These are phyloP conservation scores for Dynastes tityus DNA, from an alignment of 2,888 invertebrate species.

Conservation along the genomic window DNA sequence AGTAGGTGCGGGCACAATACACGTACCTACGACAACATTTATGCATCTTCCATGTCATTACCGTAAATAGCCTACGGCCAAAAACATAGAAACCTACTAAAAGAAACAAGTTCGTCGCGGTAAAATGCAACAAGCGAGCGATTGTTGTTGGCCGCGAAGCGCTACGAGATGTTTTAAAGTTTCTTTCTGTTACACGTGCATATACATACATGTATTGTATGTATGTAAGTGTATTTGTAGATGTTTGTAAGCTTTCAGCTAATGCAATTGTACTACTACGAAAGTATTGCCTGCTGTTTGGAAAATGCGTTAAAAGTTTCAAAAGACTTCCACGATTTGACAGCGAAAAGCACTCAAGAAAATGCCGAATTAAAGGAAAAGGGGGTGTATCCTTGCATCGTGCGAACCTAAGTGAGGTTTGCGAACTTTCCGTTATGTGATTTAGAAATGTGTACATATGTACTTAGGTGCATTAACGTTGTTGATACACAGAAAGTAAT, in stretches of 20 bases:
- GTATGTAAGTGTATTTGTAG: not conserved
- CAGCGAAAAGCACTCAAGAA: slow-evolving; percentile 41
- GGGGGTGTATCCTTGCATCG: not conserved
- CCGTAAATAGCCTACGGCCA: slow-evolving; percentile 50
- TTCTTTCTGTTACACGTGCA: slow-evolving; percentile 7
- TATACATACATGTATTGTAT: not conserved
- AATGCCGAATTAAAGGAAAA: not conserved
- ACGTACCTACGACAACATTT: not conserved
- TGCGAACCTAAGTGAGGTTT: not conserved
- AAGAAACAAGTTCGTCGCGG: slow-evolving; percentile 54
- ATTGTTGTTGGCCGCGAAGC: slow-evolving; percentile 41
- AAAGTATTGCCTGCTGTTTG: slow-evolving; percentile 5
- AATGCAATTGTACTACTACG: not conserved
- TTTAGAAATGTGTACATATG: not conserved
- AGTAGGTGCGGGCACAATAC: too few relatives aligned
- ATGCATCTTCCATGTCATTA: slow-evolving; percentile 41
- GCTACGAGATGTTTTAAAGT: slow-evolving; percentile 19
- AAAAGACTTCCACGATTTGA: slow-evolving; percentile 14
- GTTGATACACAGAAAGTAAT: too few relatives aligned
- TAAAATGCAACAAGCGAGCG: slow-evolving; percentile 39
- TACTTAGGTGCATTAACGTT: not conserved
- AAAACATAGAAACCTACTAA: slow-evolving; percentile 62
- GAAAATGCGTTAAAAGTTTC: slow-evolving; percentile 18
- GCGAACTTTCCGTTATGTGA: not conserved
- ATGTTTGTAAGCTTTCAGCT: not conserved